Evolutionary conservation across 1,140 invertebrate species (phyloP), one percentile per base, ranked within the genome.

Genomic region (Pogonognathellus flavescens): DNA sequence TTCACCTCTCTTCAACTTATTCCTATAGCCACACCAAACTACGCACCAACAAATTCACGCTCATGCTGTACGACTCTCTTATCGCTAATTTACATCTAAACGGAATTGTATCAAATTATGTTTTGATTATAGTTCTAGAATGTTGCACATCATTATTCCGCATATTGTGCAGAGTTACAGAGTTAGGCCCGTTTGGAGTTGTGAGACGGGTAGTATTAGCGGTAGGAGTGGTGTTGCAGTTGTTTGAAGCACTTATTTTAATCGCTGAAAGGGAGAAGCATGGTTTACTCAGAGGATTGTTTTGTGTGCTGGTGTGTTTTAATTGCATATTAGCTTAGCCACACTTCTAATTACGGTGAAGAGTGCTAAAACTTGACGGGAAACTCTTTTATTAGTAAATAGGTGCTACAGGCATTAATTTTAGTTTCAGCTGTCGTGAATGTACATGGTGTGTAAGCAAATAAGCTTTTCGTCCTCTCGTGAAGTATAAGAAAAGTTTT

Each of bases 91-190:
- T 76, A 50, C 31, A 76, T 76, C 70, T 50, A 4, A 49, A 31
- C 11, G 16, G 70, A 76, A 76, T 76, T 76, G 70, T 76, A 76
- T 76, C 70, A 76, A 76, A 76, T 76, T 76, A 76, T 50, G 70
- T 76, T 76, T 76, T 76, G 70, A 76, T 76, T 76, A 76, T 76
- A 76, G 70, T 20, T 76, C 70, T 49, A 50, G n/a, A 50, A 25
- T 76, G 70, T 76, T 76, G 49, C 70, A 76, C 70, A 76, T 76
- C 70, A 76, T 76, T 76, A 76, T 31, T 76, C 16, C n/a, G 25
- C 70, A 76, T 76, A 76, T 76, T 76, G n/a, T 76, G 16, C 16
- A 49, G 14, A 49, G 16, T 31, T 50, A 41, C 41, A 6, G 4
- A 14, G 49, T 76, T 49, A 13, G 25, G 14, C 62, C 49, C 49